Base-by-base conservation (phyloP, 1,140 invertebrate species). In the Yoshiicerus persimilis region DNA sequence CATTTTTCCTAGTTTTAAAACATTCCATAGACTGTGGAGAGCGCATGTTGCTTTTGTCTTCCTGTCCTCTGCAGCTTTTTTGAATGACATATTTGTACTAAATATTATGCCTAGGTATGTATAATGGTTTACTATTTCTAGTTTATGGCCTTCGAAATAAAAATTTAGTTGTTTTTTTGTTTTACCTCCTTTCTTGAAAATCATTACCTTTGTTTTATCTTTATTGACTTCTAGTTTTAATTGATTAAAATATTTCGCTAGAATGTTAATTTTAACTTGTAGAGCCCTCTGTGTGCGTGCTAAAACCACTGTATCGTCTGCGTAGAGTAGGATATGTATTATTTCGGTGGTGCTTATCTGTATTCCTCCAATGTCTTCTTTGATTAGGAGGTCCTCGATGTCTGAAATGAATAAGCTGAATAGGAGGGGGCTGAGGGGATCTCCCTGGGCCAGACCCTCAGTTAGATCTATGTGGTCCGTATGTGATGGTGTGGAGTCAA, bases 401-500 rank as follows among this genome's bases (percentile, higher is more conserved):
- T 91, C 90, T n/a, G 47, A 2, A 0, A 56, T 56, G 6, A 56
- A 56, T n/a, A 56, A 6, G 47, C 47, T 56, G 3, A 56, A 56
- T 56, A 56, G 3, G 3, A 56, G 20, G 0, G 47, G 47, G 20
- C 47, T 56, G 0, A 56, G 3, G 0, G 47, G 47, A n/a, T 56
- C 47, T 1, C 47, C 47, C 8, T 56, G 47, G 16, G 47, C 4
- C 0, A 56, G 20, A 1, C 47, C 47, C 8, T 56, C 47, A 39
- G 56, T 32, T 90, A 9, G 70, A n/a, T n/a, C n/a, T n/a, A n/a
- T n/a, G n/a, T n/a, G n/a, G n/a, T n/a, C n/a, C n/a, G n/a, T 84
- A 91, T 4, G 91, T 75, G 0, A 86, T 89, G 47, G 23, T 41
- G 25, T 6, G 13, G 1, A n/a, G n/a, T 23, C n/a, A 16, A 41